phyloP scores from a whole-genome alignment of 1,140 invertebrate genomes.

The Eupristina koningsbergeri region DNA sequence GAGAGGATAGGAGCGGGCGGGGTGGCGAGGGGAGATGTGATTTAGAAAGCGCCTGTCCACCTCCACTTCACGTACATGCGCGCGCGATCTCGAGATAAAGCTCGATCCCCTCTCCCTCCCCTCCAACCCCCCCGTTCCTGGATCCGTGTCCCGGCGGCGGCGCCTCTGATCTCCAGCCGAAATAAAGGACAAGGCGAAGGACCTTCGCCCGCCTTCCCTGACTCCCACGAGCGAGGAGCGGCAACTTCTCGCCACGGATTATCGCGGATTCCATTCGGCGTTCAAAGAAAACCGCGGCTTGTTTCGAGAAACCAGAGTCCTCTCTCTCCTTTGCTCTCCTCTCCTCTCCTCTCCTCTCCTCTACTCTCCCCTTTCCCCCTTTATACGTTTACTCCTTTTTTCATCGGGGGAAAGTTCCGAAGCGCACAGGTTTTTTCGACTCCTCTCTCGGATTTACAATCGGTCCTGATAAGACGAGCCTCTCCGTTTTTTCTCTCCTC shows the following conservation, averaged over 20 bases:
- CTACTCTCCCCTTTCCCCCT: too few relatives aligned
- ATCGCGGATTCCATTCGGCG: slow-evolving; percentile 49
- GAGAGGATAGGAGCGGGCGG: not conserved
- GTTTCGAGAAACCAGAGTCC: slow-evolving; percentile 22
- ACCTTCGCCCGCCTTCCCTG: slow-evolving; percentile 51
- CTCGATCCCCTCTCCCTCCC: slow-evolving; percentile 28
- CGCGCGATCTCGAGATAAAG: slow-evolving; percentile 62
- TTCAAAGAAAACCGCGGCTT: slow-evolving; percentile 54
- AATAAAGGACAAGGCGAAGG: slow-evolving; percentile 57
- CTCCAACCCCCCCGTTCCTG: not conserved
- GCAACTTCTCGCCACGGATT: slow-evolving; percentile 41
- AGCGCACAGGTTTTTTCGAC: slow-evolving; percentile 23
- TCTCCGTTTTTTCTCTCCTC: not conserved
- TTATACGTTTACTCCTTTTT: not conserved
- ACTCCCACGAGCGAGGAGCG: slow-evolving; percentile 54
- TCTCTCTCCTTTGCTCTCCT: too few relatives aligned
- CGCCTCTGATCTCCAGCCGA: slow-evolving; percentile 57
- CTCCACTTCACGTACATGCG: slow-evolving; percentile 56
- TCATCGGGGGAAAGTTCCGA: slow-evolving; percentile 17
- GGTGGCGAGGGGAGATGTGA: slow-evolving; percentile 54
- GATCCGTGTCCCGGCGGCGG: slow-evolving; percentile 22
- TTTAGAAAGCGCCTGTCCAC: slow-evolving; percentile 60
- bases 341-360: too few relatives aligned
- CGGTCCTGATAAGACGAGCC: slow-evolving; percentile 37
- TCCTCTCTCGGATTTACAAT: slow-evolving; percentile 36